Conservation (phyloP, 1,140 invertebrate genomes). For the Ips nitidus region DNA sequence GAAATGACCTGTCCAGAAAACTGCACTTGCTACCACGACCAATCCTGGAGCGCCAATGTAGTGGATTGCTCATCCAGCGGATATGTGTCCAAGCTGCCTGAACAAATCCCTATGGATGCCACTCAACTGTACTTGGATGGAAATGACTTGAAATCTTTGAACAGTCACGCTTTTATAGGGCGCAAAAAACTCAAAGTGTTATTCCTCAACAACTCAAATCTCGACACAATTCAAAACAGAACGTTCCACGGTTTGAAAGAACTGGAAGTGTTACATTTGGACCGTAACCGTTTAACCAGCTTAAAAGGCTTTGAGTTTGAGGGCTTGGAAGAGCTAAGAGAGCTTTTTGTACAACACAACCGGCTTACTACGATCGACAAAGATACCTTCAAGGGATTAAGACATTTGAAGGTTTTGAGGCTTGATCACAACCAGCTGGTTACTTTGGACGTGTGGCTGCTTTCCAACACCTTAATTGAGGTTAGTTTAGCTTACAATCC, state of each 20-base stretch:
- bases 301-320: slow-evolving; percentile 79
- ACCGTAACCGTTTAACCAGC: slow-evolving; percentile 60
- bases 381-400: slow-evolving; percentile 73
- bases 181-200: slow-evolving; percentile 81
- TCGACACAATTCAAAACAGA: slow-evolving; percentile 83
- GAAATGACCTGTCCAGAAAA: slow-evolving; percentile 92
- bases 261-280: slow-evolving; percentile 72
- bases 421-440: slow-evolving; percentile 78
- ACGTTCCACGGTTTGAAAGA: slow-evolving; percentile 87
- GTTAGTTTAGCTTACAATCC: slow-evolving; percentile 76
- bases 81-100: slow-evolving; percentile 72
- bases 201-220: slow-evolving; percentile 82
- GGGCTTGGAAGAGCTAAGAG: slow-evolving; percentile 63
- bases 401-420: slow-evolving; percentile 68
- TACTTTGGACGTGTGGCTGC: slow-evolving; percentile 74
- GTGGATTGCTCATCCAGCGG: slow-evolving; percentile 82
- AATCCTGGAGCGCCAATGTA: slow-evolving; percentile 88
- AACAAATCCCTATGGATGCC: slow-evolving; percentile 89
- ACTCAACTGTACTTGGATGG: slow-evolving; percentile 88
- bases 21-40: slow-evolving; percentile 90
- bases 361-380: slow-evolving; percentile 73
- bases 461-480: slow-evolving; percentile 66
- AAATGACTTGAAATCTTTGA: slow-evolving; percentile 74
- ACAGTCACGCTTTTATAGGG: slow-evolving; percentile 88
- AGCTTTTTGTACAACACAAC: slow-evolving; percentile 68